Conservation (phyloP, 2,797 vertebrate genomes). For the Orestias chungarensis region DNA sequence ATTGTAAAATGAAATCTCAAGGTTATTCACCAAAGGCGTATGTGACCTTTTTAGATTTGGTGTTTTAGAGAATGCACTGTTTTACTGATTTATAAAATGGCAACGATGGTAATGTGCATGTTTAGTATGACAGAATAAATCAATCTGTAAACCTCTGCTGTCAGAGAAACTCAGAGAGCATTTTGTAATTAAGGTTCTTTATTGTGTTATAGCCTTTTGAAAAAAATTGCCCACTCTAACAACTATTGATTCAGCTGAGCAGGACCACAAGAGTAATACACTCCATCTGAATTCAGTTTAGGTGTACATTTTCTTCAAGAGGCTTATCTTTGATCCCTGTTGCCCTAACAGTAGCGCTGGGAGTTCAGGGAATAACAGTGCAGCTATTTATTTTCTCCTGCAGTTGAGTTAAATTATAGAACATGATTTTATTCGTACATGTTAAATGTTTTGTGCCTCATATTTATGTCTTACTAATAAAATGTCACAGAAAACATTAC, state of each 20-base stretch:
- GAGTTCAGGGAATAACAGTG: slow-evolving; percentile 61
- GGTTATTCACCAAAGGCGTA: neutral
- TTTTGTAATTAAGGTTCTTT: slow-evolving; percentile 55
- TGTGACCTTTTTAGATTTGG: neutral
- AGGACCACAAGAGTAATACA: slow-evolving; percentile 24
- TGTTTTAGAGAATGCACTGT: slow-evolving; percentile 2
- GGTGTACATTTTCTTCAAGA: slow-evolving; percentile 50
- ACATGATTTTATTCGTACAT: slow-evolving; percentile 57
- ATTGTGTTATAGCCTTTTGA: slow-evolving; percentile 55
- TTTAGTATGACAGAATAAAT: slow-evolving; percentile 28
- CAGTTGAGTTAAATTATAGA: slow-evolving; percentile 62
- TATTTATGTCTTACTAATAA: slow-evolving; percentile 64
- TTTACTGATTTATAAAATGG: neutral
- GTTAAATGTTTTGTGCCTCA: slow-evolving; percentile 44
- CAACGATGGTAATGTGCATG: slow-evolving; percentile 4
- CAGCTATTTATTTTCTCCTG: slow-evolving; percentile 41
- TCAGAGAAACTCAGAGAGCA: slow-evolving; percentile 40
- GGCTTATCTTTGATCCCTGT: slow-evolving; percentile 53
- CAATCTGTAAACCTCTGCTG: slow-evolving; percentile 30
- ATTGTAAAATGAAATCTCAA: neutral
- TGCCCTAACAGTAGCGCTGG: slow-evolving; percentile 43
- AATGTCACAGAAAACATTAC: slow-evolving; percentile 66
- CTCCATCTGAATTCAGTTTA: slow-evolving; percentile 52
- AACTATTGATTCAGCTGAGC: slow-evolving; percentile 63
- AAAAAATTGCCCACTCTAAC: slow-evolving; percentile 52